Conservation (phyloP, 64 coral and sea anemone genomes). For the Cladopsammia gracilis region DNA sequence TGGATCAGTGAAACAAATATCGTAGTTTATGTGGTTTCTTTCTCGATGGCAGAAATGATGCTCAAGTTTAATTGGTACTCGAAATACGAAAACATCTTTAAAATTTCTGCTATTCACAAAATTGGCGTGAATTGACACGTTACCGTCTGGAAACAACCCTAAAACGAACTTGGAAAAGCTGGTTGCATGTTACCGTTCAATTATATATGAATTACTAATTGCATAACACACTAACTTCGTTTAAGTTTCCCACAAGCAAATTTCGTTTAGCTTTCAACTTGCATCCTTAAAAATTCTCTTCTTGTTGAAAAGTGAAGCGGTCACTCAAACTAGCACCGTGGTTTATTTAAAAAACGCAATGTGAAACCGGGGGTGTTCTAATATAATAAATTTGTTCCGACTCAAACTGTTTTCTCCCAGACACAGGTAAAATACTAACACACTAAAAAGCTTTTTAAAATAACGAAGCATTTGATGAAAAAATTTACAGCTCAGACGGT, state of each 20-base stretch:
- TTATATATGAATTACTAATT: slow-evolving; percentile 82
- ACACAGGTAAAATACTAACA: neutral
- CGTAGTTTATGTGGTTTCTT: too few relatives aligned
- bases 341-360: neutral
- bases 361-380: neutral
- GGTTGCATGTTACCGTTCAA: slow-evolving; percentile 42
- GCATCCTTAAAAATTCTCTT: neutral
- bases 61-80: neutral
- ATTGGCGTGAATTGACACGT: slow-evolving; percentile 43
- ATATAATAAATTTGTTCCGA: neutral
- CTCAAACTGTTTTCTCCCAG: neutral
- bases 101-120: slow-evolving; percentile 5
- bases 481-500: neutral
- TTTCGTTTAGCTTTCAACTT: slow-evolving; percentile 20
- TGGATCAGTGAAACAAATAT: neutral
- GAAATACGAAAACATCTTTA: neutral
- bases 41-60: too few relatives aligned
- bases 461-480: neutral
- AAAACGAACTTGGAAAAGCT: slow-evolving; percentile 12
- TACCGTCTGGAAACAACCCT: neutral
- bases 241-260: slow-evolving; percentile 34
- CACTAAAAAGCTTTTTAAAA: neutral
- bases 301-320: neutral
- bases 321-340: neutral
- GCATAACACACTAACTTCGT: slow-evolving; percentile 55